phyloP scores from a whole-genome alignment of 2,888 invertebrate genomes.

The Nemurella pictetii region DNA sequence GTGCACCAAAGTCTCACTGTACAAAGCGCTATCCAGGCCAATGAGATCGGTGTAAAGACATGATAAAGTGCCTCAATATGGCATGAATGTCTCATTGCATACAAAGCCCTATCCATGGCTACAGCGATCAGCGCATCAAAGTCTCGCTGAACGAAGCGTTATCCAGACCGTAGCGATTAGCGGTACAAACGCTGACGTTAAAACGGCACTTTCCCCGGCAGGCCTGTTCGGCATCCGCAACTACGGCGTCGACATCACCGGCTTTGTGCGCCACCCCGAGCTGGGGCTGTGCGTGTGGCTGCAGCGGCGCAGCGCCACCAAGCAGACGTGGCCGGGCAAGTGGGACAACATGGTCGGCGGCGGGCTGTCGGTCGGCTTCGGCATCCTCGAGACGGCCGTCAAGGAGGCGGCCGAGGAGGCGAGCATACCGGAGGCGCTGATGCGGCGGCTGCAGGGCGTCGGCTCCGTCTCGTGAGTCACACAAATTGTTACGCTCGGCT shows the following conservation, averaged over 20 bases:
- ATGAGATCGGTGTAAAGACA: too few relatives aligned
- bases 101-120: too few relatives aligned
- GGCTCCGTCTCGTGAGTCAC: conserved; percentile 77
- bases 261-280: conserved; percentile 82
- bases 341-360: conserved; percentile 97
- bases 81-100: too few relatives aligned
- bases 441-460: conserved; percentile 73
- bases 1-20: too few relatives aligned
- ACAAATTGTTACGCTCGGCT: background rate
- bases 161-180: too few relatives aligned
- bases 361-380: conserved; percentile 85
- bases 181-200: too few relatives aligned
- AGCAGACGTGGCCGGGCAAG: conserved; percentile 94
- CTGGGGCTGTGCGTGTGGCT: conserved; percentile 90
- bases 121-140: too few relatives aligned
- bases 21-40: too few relatives aligned
- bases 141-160: too few relatives aligned
- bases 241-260: conserved; percentile 94
- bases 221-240: conserved; percentile 88
- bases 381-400: conserved; percentile 84
- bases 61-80: too few relatives aligned
- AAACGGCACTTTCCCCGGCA: conserved; percentile 44
- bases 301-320: conserved; percentile 85
- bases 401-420: conserved; percentile 96
- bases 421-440: conserved; percentile 78